Evolutionary conservation across 1,140 invertebrate genomes (phyloP), one percentile per base, ranked within the genome.

Genomic region (Aricia agestis): DNA sequence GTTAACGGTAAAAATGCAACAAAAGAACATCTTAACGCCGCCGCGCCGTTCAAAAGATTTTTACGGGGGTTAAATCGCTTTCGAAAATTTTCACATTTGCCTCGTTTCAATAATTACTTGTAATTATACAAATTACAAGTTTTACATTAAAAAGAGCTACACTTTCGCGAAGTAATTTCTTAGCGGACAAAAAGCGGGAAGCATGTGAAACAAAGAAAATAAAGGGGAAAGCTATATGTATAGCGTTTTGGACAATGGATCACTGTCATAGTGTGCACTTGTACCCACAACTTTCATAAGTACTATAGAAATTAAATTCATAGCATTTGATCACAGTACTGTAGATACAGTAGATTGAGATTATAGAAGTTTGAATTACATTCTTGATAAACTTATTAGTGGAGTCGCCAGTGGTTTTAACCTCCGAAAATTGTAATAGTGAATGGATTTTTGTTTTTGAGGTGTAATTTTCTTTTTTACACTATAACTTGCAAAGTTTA

Each of bases 91-190:
- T 11, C 41, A 42, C 45, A 52, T 52, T 52, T 52, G 45, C 13
- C 45, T 52, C 45, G 45, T 52, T 52, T 52, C 45, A 52, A 52
- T 52, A 52, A 52, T 52, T 15, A 52, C 45, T 52, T 52, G 0
- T 52, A 52, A 52, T 52, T 52, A 52, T 15, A 52, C 45, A 52
- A 52, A 52, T 52, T 52, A 52, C 45, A 52, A 13, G 45, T 52
- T 52, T 52, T 13, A 52, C 45, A 52, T 52, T 52, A 15, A 13
- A 52, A 52, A 52, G 45, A 52, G 69, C 32, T 45, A n/a, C 61
- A 45, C 69, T 57, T 31, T 66, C 45, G 69, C 41, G 15, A 66
- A 71, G 41, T 71, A 52, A 66, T 71, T 71, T 65, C 69, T 66
- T 65, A 45, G 63, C 42, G 42, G 45, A 70, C 69, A 70, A 70